Conservation (phyloP, 2,888 invertebrate genomes). For the Nemapogon koenigi region DNA sequence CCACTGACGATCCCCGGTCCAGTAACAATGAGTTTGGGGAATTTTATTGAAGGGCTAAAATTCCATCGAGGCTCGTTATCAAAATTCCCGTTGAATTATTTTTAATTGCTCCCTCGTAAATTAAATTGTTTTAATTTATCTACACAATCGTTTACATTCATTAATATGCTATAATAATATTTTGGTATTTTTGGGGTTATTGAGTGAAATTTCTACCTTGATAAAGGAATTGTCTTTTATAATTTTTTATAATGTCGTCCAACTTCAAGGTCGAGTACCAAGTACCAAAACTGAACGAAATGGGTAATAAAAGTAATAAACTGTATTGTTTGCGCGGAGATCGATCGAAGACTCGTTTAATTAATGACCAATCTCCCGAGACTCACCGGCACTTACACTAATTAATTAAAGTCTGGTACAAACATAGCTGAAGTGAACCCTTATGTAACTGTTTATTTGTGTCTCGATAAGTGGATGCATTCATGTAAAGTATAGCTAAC, state of each 20-base stretch:
- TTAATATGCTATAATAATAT: too few species aligned
- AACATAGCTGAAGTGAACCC: conserved; percentile 23
- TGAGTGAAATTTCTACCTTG: too few species aligned
- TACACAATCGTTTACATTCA: too few species aligned
- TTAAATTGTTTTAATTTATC: conserved; percentile 6
- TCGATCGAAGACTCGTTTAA: conserved; percentile 54
- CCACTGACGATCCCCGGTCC: too few species aligned
- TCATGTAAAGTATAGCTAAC: too few species aligned
- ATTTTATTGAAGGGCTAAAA: conserved; percentile 6
- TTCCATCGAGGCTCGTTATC: conserved; percentile 6
- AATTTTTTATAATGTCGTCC: too few species aligned
- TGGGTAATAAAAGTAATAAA: conserved; percentile 40
- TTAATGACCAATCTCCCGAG: conserved; percentile 56
- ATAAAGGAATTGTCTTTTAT: too few species aligned
- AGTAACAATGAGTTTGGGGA: conserved; percentile 1
- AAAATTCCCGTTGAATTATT: conserved; percentile 7
- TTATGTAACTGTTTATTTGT: conserved; percentile 15
- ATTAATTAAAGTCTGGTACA: conserved; percentile 48
- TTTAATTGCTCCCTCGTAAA: conserved; percentile 7
- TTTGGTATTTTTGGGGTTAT: too few species aligned
- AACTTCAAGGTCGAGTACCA: too few species aligned
- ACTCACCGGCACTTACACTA: conserved; percentile 46
- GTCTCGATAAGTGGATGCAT: conserved; percentile 7
- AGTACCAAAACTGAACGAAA: too few species aligned
- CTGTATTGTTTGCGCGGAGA: conserved; percentile 52